Conservation (phyloP, 2,113 vertebrate genomes). For the Psettodes erumei region DNA sequence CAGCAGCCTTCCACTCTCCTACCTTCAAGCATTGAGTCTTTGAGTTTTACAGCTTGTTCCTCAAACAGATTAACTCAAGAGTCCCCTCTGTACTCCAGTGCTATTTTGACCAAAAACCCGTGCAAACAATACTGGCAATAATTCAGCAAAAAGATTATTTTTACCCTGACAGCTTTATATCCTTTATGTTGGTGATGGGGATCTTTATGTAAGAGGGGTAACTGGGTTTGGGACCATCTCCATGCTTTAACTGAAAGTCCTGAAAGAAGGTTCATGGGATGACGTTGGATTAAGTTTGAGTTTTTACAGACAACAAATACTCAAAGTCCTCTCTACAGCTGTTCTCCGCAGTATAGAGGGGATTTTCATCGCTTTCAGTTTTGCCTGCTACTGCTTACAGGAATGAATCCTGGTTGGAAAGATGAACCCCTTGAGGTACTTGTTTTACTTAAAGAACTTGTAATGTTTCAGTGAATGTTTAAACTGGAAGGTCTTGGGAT, state of each 20-base stretch:
- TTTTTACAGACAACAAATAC: constrained; percentile 54
- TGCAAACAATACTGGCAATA: constrained; percentile 81
- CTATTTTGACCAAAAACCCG: constrained; percentile 79
- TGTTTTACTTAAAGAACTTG: constrained; percentile 88
- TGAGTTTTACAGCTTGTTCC: constrained; percentile 52
- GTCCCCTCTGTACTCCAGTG: constrained; percentile 62
- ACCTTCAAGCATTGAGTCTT: constrained; percentile 40
- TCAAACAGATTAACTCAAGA: constrained; percentile 49
- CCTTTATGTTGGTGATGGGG: constrained; percentile 69
- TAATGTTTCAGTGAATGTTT: constrained; percentile 92
- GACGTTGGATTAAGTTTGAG: constrained; percentile 55
- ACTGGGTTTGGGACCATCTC: constrained; percentile 74
- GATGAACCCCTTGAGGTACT: constrained; percentile 87
- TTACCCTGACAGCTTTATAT: constrained; percentile 80
- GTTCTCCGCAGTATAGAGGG: constrained; percentile 47
- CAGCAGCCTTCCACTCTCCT: constrained; percentile 54
- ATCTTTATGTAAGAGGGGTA: constrained; percentile 63
- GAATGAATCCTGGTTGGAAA: constrained; percentile 63
- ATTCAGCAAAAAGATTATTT: constrained; percentile 76
- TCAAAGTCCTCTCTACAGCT: constrained; percentile 51
- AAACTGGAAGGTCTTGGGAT: constrained; percentile 90
- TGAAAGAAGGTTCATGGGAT: constrained; percentile 53
- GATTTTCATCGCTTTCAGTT: constrained; percentile 52
- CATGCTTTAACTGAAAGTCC: constrained; percentile 78
- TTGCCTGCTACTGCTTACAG: constrained; percentile 68